A percentile compares a stretch with the other conserved stretches of the same genome.
These are phyloP conservation scores for Monomorium pharaonis DNA, from an alignment of 1,140 invertebrate genomes.

Conservation along the genomic window DNA sequence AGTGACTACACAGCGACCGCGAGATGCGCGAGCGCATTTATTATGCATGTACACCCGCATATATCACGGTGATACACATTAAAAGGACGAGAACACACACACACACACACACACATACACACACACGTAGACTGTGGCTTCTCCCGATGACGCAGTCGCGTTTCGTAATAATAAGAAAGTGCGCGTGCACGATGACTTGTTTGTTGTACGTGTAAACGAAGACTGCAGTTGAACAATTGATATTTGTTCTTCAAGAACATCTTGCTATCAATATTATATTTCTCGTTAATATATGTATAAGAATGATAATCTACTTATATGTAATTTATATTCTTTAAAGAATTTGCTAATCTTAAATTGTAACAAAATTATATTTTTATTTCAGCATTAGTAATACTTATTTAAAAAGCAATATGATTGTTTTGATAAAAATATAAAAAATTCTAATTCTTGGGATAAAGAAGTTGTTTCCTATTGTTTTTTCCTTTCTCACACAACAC, in stretches of 20 bases:
- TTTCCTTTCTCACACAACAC: no score
- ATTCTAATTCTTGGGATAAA: no score
- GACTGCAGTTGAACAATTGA: background rate
- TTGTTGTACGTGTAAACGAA: background rate
- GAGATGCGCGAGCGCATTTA: conserved; percentile 48
- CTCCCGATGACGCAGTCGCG: background rate
- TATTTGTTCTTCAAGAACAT: background rate
- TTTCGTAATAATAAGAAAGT: conserved; percentile 62
- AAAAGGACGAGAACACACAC: conserved; percentile 9
- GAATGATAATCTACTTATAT: no score
- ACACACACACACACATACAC: background rate
- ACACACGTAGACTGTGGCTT: background rate
- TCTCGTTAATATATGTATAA: no score
- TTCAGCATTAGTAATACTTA: no score
- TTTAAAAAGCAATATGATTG: no score
- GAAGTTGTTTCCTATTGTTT: no score
- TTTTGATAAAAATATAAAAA: no score
- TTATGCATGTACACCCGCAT: conserved; percentile 58
- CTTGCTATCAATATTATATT: background rate
- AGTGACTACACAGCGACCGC: conserved; percentile 38
- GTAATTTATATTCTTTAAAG: no score
- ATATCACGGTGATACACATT: conserved; percentile 59
- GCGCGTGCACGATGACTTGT: background rate
- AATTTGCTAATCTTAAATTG: no score
- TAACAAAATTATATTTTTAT: no score